Evolutionary conservation across 2,797 vertebrate species (phyloP), one percentile per base, ranked within the genome.

Genomic region (Octomys mimax): DNA sequence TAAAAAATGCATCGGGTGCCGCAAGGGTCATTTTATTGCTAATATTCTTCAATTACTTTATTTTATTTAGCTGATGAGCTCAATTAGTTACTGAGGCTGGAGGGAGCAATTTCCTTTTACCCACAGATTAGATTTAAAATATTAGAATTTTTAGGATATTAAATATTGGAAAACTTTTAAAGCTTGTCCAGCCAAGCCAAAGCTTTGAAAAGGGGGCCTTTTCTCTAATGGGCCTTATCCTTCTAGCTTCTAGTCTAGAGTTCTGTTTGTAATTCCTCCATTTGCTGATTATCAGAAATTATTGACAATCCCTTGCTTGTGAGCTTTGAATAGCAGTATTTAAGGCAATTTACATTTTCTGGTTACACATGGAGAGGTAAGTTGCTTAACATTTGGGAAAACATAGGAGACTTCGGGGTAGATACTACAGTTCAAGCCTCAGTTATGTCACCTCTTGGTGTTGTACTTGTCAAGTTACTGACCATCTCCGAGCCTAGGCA

Each of bases 251-350:
- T 49, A n/a, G 39, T 79, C 52, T 42, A 22, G 68, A n/a, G 10
- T 91, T 92, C 85, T 89, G 5, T 84, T 86, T 92, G n/a, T 66
- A 77, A 68, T 66, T n/a, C 26, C 19, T 88, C 26, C 70, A 7
- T 14, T 22, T 66, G 33, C 64, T 36, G 28, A 75, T 31, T 87
- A 87, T 70, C 36, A 28, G 52, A 83, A n/a, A 16, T 85, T 82
- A 36, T 82, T 89, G 33, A 62, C 4, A n/a, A 2, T 87, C 91
- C 21, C 42, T 61, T 3, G 1, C 54, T 93, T 87, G 57, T 66
- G 28, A 92, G 11, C 52, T 89, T 22, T 42, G 61, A 62, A 79
- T 62, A 39, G 26, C 49, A 87, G 19, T 4, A 62, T 91, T n/a
- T 73, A 79, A 75, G 9, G 26, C n/a, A 78, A 78, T 33, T 79